Conservation (phyloP, 2,888 invertebrate species). For the Spatulosminthurus flaviceps region DNA sequence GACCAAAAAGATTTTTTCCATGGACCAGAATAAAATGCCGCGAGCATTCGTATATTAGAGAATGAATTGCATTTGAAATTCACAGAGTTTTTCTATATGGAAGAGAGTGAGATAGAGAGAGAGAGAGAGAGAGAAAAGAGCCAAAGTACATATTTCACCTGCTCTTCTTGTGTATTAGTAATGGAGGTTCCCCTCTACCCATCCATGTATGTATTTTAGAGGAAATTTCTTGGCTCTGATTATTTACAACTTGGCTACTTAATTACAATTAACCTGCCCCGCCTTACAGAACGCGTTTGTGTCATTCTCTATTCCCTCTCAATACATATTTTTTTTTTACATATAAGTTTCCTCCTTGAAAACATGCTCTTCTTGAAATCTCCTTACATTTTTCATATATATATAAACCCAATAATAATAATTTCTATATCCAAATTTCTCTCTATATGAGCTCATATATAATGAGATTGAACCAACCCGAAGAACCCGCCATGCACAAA, state of each 20-base stretch:
- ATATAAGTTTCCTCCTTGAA: constrained; percentile 46
- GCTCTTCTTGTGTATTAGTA: constrained; percentile 28
- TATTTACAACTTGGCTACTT: constrained; percentile 59
- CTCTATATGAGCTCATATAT: constrained; percentile 31
- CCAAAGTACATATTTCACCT: constrained; percentile 45
- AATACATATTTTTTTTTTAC: constrained; percentile 24
- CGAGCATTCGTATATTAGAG: background rate
- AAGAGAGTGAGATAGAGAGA: background rate
- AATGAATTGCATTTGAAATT: constrained; percentile 10
- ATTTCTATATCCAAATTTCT: constrained; percentile 51
- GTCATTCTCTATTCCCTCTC: constrained; percentile 48
- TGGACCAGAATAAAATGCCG: constrained; percentile 1
- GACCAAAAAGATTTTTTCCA: constrained; percentile 1
- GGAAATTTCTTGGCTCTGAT: constrained; percentile 42
- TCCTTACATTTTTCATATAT: no score
- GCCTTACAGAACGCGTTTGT: constrained; percentile 55
- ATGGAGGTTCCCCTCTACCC: constrained; percentile 45
- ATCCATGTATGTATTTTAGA: constrained; percentile 45
- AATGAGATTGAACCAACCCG: background rate
- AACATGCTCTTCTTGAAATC: no score
- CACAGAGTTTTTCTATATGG: background rate
- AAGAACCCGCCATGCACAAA: no score
- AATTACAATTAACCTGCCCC: constrained; percentile 64
- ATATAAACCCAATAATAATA: no score
- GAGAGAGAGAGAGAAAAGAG: background rate